Percentiles rank a stretch among this genome's conserved stretches.
Evolutionary conservation across 2,113 vertebrate species (phyloP).

Genomic region (Dasyurus viverrinus): DNA sequence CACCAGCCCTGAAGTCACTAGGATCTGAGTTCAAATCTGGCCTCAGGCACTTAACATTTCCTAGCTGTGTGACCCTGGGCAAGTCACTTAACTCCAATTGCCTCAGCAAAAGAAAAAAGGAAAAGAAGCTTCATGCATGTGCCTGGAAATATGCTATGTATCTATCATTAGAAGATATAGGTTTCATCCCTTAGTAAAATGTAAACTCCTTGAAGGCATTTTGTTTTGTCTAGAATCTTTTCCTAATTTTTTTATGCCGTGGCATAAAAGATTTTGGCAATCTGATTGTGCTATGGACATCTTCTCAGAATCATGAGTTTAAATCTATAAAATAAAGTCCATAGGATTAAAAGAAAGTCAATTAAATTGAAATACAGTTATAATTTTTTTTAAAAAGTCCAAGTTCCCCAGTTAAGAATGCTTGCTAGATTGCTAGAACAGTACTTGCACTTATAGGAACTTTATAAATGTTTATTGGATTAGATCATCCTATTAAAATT

Average conservation of each 20-base stretch:
- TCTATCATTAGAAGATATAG: background rate
- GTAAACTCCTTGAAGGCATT: background rate
- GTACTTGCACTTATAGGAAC: background rate
- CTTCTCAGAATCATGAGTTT: background rate
- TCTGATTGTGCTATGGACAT: background rate
- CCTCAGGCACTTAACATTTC: too few species aligned
- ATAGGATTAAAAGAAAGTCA: background rate
- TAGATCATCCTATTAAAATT: background rate
- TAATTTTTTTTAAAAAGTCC: background rate
- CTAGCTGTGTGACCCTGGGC: too few species aligned
- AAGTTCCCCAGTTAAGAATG: background rate
- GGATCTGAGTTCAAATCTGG: too few species aligned
- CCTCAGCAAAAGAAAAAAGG: too few species aligned
- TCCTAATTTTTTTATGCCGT: background rate
- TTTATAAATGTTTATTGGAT: background rate
- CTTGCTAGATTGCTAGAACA: background rate
- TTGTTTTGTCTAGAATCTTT: background rate
- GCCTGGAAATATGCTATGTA: background rate
- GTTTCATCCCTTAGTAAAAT: background rate
- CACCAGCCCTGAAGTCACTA: too few species aligned
- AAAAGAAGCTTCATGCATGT: background rate
- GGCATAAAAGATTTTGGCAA: background rate
- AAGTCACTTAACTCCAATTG: too few species aligned
- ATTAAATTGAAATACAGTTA: background rate
- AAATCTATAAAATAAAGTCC: background rate